A percentile compares a stretch with the other conserved stretches of the same genome.
Conservation (phyloP, 2,888 invertebrate species). For the Diaphora mendica region DNA sequence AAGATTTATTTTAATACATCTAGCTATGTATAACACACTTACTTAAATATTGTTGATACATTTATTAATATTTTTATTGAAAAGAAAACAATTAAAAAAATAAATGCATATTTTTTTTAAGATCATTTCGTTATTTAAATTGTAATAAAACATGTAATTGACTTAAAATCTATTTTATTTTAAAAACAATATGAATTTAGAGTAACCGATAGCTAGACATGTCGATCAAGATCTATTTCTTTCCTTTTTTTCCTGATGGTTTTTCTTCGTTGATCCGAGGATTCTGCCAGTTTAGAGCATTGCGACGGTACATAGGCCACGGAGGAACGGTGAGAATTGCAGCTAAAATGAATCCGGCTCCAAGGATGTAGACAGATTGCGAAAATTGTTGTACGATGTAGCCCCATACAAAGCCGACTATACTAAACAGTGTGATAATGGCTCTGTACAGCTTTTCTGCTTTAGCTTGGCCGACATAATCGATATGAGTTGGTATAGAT, state of each 20-base stretch:
- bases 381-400: conserved; percentile 98
- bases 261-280: conserved; percentile 83
- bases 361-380: conserved; percentile 96
- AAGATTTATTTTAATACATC: too few relatives aligned
- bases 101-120: background rate
- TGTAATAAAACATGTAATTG: conserved; percentile 11
- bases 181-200: conserved; percentile 36
- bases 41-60: too few relatives aligned
- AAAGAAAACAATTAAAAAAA: background rate
- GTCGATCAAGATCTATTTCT: conserved; percentile 62
- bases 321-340: conserved; percentile 96
- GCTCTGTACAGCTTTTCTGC: conserved; percentile 96
- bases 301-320: conserved; percentile 97
- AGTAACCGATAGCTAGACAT: conserved; percentile 26
- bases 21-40: too few relatives aligned
- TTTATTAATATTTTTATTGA: too few relatives aligned
- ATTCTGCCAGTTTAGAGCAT: conserved; percentile 96
- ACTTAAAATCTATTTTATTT: conserved; percentile 60
- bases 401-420: conserved; percentile 96
- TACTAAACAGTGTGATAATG: conserved; percentile 96
- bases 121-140: background rate
- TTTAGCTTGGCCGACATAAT: conserved; percentile 95
- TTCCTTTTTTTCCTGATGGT: conserved; percentile 84
- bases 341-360: conserved; percentile 95
- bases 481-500: conserved; percentile 86